A percentile compares a stretch with the other conserved stretches of the same genome.
These are phyloP conservation scores for Peromyscus attwateri DNA, from an alignment of 2,797 vertebrate species.

Conservation along the genomic window DNA sequence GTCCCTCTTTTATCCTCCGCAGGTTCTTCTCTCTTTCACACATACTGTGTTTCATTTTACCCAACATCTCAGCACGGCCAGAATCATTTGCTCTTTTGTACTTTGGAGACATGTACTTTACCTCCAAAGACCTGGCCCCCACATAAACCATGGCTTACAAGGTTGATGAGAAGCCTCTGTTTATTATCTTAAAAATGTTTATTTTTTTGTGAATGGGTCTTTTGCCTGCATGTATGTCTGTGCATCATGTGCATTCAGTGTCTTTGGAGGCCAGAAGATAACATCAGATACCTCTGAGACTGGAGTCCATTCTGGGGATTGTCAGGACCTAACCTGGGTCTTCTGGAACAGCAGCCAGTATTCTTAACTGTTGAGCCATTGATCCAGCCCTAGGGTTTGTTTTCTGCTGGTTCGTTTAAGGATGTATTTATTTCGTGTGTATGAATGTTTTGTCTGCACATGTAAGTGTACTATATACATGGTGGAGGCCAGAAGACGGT, in stretches of 20 bases:
- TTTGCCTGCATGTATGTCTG: neutral
- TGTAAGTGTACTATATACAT: neutral
- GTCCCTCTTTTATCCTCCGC: neutral
- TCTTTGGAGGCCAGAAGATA: neutral
- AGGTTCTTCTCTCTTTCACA: neutral
- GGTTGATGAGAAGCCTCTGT: neutral
- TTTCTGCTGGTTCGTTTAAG: neutral
- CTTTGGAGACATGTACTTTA: slow-evolving; percentile 46
- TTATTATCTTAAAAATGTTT: neutral
- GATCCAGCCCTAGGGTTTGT: neutral
- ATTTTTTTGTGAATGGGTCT: neutral
- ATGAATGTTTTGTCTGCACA: neutral
- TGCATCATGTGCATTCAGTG: neutral
- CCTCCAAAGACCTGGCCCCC: neutral
- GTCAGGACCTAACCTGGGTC: too few species aligned
- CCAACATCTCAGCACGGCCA: neutral
- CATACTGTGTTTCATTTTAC: neutral
- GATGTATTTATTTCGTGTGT: neutral
- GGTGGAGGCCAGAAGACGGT: neutral
- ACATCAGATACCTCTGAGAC: neutral
- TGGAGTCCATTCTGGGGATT: neutral
- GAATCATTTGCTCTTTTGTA: neutral
- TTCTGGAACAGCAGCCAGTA: neutral
- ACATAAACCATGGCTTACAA: neutral
- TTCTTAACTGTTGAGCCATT: neutral